Evolutionary conservation across 2,113 vertebrate genomes (phyloP).

Genomic region (Holacanthus passer): DNA sequence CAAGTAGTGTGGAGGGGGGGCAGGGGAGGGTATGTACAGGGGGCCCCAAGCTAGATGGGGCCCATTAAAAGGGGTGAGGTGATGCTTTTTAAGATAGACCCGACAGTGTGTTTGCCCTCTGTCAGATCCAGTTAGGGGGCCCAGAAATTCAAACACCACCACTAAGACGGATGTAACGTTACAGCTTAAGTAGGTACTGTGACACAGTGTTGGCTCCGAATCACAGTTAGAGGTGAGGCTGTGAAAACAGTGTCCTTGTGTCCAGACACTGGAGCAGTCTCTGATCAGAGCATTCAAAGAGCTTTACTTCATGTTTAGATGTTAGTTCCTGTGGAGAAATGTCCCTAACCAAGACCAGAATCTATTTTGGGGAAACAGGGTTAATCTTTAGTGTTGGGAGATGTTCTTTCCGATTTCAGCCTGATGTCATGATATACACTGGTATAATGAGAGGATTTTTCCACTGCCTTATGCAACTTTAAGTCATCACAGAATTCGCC

Average conservation of each 20-base stretch:
- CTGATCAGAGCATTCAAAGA: not conserved
- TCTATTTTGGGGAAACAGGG: not conserved
- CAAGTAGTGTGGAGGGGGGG: not conserved
- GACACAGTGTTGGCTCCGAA: constrained; percentile 7
- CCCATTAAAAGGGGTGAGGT: constrained; percentile 63
- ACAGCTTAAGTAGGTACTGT: not conserved
- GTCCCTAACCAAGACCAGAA: not conserved
- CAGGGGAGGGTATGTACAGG: not conserved
- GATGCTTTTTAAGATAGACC: constrained; percentile 64
- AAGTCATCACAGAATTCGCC: constrained; percentile 10
- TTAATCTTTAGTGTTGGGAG: not conserved
- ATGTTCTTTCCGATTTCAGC: constrained; percentile 18
- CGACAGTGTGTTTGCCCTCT: constrained; percentile 53
- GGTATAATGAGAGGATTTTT: constrained; percentile 43
- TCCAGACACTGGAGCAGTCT: not conserved
- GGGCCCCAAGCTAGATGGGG: constrained; percentile 49
- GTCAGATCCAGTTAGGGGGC: constrained; percentile 62
- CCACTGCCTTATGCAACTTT: constrained; percentile 38
- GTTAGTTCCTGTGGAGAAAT: constrained; percentile 21
- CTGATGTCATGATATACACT: constrained; percentile 24
- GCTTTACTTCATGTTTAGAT: not conserved
- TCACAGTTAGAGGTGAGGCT: not conserved
- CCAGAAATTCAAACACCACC: constrained; percentile 42
- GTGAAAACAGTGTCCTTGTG: not conserved
- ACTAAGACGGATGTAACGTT: constrained; percentile 1